A percentile compares a stretch with the other conserved stretches of the same genome.
phyloP scores from a whole-genome alignment of 1,140 invertebrate genomes.

The Odontomachus brunneus region DNA sequence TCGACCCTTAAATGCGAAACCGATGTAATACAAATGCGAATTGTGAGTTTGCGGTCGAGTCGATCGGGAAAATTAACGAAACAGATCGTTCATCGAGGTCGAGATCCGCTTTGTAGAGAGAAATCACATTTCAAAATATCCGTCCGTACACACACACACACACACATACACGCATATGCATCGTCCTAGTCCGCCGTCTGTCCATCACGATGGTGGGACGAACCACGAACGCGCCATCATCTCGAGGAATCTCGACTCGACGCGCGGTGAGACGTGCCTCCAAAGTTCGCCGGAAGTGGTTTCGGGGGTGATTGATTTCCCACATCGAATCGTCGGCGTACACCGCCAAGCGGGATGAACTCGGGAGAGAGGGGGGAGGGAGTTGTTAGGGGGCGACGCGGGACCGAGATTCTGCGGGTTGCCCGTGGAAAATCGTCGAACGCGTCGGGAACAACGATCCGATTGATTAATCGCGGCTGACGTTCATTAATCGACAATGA shows the following conservation, averaged over 20 bases:
- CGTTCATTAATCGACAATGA: constrained; percentile 59
- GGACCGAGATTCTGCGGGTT: constrained; percentile 66
- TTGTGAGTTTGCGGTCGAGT: constrained; percentile 20
- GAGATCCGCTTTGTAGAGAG: constrained; percentile 12
- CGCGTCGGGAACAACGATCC: constrained; percentile 59
- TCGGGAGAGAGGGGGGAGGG: neutral
- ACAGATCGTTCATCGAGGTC: neutral
- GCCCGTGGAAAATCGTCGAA: constrained; percentile 62
- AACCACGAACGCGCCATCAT: constrained; percentile 49
- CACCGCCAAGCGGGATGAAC: neutral
- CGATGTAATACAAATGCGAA: constrained; percentile 40
- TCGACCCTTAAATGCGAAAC: constrained; percentile 30
- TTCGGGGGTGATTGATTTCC: constrained; percentile 70
- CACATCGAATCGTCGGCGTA: constrained; percentile 60
- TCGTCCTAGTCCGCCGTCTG: constrained; percentile 16
- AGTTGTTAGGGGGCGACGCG: neutral
- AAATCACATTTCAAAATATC: constrained; percentile 44
- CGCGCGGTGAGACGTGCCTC: constrained; percentile 26
- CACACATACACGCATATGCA: neutral
- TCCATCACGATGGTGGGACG: constrained; percentile 23
- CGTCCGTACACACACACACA: neutral
- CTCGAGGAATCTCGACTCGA: constrained; percentile 62
- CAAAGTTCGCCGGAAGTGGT: constrained; percentile 68
- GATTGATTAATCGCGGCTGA: constrained; percentile 70
- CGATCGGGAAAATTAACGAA: constrained; percentile 51